Base-by-base conservation (phyloP, 2,888 invertebrate species). In the Dysmachus trigonus region DNA sequence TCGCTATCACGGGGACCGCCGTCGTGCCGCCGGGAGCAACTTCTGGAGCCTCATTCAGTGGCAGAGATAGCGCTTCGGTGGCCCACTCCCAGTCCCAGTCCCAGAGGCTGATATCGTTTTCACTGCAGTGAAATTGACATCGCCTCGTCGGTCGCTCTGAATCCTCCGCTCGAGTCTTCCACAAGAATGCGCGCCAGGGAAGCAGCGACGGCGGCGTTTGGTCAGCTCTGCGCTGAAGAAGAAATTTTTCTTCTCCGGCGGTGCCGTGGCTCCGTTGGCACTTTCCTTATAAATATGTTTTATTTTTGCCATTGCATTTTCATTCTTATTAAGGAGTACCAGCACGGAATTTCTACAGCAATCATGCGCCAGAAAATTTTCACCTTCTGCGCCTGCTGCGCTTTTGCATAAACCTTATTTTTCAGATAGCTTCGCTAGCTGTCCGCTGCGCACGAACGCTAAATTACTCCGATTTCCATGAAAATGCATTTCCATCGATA, bases 261-360 rank as follows among this genome's bases (percentile, higher is more conserved):
- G 22, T 22, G 53, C 18, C 53, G 22, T 22, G 8, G 22, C 22
- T 53, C 53, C 18, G 22, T 53, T 27, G 62, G 27, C 62, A 62
- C 62, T 62, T 62, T 62, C 62, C 62, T 62, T 62, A 22, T 62
- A 62, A 62, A 76, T 76, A 35, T n/a, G n/a, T n/a, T n/a, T 74
- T 74, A 13, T 73, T 74, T 76, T 31, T 51, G 47, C 47, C 13
- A 51, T 79, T 79, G 47, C 51, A 79, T 79, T 79, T 79, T 51
- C 31, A 79, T 79, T 79, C 47, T 47, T 22, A 51, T 79, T 41
- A 62, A 79, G 15, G 79, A 41, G 79, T 41, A 79, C 27, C 15
- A 79, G 13, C 79, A 79, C 79, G 79, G 30, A 31, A 79, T 79
- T 79, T 79, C 51, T 51, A 79, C 31, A 30, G 51, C n/a, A 79